Conservation (phyloP, 2,113 vertebrate species). For the Indri indri region DNA sequence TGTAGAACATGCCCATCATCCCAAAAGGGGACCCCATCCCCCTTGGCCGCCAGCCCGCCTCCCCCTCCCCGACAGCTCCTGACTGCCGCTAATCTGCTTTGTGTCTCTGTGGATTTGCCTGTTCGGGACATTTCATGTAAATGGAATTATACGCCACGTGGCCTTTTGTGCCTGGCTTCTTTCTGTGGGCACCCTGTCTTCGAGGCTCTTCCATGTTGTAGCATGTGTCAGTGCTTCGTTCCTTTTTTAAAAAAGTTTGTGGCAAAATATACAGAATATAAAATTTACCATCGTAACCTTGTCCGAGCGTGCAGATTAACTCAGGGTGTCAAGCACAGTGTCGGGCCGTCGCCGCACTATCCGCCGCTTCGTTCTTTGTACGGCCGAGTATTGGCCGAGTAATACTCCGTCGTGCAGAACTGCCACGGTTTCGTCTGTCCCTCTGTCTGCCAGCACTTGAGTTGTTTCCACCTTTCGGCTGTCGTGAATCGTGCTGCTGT, state of each 20-base stretch:
- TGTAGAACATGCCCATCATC: background rate
- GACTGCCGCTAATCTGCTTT: background rate
- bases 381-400: background rate
- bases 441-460: rapidly evolving
- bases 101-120: background rate
- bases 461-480: background rate
- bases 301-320: background rate
- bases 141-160: background rate
- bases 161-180: background rate
- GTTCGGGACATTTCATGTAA: background rate
- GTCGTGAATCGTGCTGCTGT: rapidly evolving
- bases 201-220: background rate
- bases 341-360: too few relatives aligned
- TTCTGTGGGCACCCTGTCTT: background rate
- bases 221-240: background rate
- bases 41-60: background rate
- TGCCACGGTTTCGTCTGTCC: background rate
- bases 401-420: background rate
- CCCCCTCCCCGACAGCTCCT: background rate
- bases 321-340: background rate
- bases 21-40: background rate
- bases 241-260: background rate
- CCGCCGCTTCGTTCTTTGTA: too few relatives aligned
- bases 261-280: too few relatives aligned
- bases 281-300: background rate